Evolutionary conservation across 2,113 vertebrate genomes (phyloP), one percentile per base, ranked within the genome.

Genomic region (Talpa occidentalis): DNA sequence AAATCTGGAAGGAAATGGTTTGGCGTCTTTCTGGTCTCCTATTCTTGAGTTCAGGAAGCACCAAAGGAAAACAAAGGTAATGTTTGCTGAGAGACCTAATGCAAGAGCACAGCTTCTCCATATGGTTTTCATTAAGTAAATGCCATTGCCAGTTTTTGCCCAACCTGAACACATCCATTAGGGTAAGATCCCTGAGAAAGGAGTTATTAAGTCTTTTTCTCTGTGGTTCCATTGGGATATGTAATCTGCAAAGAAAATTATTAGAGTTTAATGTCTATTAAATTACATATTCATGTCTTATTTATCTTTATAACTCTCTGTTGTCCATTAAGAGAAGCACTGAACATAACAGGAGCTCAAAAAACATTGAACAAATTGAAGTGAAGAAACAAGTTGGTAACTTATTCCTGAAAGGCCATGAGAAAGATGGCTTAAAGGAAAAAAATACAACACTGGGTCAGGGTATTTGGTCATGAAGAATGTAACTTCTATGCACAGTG

Each of bases 271-370:
- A 76, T 60, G 54, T 60, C 91, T 64, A 83, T 56, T 86, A 93
- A 86, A 80, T 10, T n/a, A 66, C 30, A 85, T 12, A 28, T 76
- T 93, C 42, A 40, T 35, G 32, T 35, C 37, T 73, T 91, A 90
- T 93, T 95, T 93, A 87, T 89, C 81, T 96, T 80, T 85, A n/a
- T 88, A 28, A 15, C 24, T 89, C n/a, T 89, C 37, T 62, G 60
- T 90, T 86, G 8, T 91, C 54, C 6, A 77, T 1, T 12, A 83
- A 74, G 59, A 78, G 32, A 96, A 91, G n/a, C 19, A 26, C 74
- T 56, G 64, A 93, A 44, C 19, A 83, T 4, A 81, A 70, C 74
- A 96, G 79, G 76, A 91, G 37, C 22, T 83, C 70, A 59, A 54
- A 90, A 91, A 60, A 11, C 22, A 59, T 42, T 35, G 70, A 84